These are phyloP conservation scores for Eupithecia dodoneata DNA, from an alignment of 2,888 invertebrate genomes.

Conservation along the genomic window DNA sequence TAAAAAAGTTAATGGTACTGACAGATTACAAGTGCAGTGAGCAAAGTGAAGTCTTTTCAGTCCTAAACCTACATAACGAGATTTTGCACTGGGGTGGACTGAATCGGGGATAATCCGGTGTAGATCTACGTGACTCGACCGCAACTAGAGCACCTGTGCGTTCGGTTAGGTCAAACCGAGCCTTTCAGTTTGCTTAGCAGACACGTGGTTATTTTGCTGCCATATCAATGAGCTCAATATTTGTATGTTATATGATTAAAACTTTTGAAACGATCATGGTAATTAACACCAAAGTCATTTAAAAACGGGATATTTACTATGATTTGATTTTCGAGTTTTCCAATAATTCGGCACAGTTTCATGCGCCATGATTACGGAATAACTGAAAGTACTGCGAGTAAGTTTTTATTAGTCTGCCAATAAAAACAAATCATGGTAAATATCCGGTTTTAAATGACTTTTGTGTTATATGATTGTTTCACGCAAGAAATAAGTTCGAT, in stretches of 20 bases:
- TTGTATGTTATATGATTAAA: not conserved
- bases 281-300: too few species aligned
- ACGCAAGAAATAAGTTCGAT: not conserved
- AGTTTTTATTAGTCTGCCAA: too few species aligned
- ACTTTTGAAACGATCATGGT: too few species aligned
- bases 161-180: slow-evolving; percentile 6
- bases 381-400: too few species aligned
- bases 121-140: slow-evolving; percentile 25
- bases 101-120: slow-evolving; percentile 35
- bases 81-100: slow-evolving; percentile 24
- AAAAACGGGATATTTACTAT: too few species aligned
- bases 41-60: slow-evolving; percentile 18
- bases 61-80: slow-evolving; percentile 32
- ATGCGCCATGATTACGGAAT: too few species aligned
- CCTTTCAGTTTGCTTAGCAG: not conserved
- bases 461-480: not conserved
- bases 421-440: too few species aligned
- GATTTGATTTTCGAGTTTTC: too few species aligned
- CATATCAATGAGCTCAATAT: not conserved
- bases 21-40: slow-evolving; percentile 12
- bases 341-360: too few species aligned
- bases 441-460: too few species aligned
- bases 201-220: slow-evolving; percentile 1
- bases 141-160: slow-evolving; percentile 20
- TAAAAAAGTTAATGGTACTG: not conserved